Evolutionary conservation across 2,113 vertebrate genomes (phyloP).

Genomic region (Chrysemys picta): DNA sequence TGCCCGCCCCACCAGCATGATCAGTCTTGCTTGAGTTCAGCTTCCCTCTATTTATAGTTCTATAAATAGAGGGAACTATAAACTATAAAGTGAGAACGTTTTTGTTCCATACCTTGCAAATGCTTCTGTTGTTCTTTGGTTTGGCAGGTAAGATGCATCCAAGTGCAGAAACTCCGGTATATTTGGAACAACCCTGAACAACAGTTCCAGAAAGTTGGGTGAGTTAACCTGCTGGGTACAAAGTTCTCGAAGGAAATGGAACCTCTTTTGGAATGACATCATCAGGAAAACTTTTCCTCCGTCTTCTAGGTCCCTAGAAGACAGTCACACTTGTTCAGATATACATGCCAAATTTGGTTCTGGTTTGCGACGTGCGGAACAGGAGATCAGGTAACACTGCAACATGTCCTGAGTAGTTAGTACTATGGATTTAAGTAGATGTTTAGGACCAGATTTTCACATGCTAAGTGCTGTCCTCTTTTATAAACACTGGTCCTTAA

Average conservation of each 20-base stretch:
- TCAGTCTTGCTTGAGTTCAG: not conserved
- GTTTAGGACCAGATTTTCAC: not conserved
- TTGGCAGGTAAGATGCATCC: conserved; percentile 79
- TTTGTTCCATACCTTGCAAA: not conserved
- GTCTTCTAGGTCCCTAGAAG: conserved; percentile 80
- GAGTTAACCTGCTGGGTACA: conserved; percentile 53
- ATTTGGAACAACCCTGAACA: conserved; percentile 80
- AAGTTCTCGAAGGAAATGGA: not conserved
- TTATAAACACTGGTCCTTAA: not conserved
- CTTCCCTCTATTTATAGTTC: not conserved
- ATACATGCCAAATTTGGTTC: conserved; percentile 80
- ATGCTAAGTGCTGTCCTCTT: not conserved
- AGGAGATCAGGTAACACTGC: conserved; percentile 77
- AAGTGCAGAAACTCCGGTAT: conserved; percentile 83
- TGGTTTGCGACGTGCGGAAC: conserved; percentile 77
- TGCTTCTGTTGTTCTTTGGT: conserved; percentile 15
- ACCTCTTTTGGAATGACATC: not conserved
- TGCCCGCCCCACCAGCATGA: not conserved
- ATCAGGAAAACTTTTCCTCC: conserved; percentile 27
- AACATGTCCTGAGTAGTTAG: not conserved
- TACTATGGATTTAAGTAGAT: not conserved
- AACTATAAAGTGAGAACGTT: not conserved
- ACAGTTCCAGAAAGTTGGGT: conserved; percentile 82
- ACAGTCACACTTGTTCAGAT: conserved; percentile 76
- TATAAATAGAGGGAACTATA: not conserved